phyloP scores from a whole-genome alignment of 2,113 vertebrate species.

The Leptobrachium leishanense region DNA sequence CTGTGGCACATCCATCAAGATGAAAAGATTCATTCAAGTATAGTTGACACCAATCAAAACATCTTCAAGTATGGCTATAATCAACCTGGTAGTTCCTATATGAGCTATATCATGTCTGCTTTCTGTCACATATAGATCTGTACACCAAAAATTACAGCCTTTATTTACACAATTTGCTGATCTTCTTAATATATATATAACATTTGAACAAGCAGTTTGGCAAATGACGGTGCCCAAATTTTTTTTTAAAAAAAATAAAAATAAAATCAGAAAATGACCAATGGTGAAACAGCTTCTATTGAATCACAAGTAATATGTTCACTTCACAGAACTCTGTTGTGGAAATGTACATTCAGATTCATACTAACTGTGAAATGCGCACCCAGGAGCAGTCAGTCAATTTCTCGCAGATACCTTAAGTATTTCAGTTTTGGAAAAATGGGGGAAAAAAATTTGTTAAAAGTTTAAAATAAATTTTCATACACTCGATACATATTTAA shows the following conservation, averaged over 20 bases:
- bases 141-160: slow-evolving; percentile 75
- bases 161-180: slow-evolving; percentile 63
- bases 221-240: slow-evolving; percentile 64
- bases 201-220: slow-evolving; percentile 71
- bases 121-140: slow-evolving; percentile 75
- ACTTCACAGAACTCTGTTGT: no score
- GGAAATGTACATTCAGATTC: background rate
- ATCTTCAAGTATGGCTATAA: slow-evolving; percentile 97
- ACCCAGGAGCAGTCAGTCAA: background rate
- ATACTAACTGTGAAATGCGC: background rate
- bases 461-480: background rate
- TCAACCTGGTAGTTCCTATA: slow-evolving; percentile 81
- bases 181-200: slow-evolving; percentile 53
- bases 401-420: slow-evolving; percentile 30
- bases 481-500: slow-evolving; percentile 7
- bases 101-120: slow-evolving; percentile 65
- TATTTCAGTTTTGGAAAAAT: slow-evolving; percentile 2
- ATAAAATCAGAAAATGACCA: slow-evolving; percentile 16
- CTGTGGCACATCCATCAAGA: slow-evolving; percentile 81
- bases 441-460: background rate
- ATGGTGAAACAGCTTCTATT: background rate
- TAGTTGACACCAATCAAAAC: slow-evolving; percentile 88
- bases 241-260: slow-evolving; percentile 30
- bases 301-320: background rate
- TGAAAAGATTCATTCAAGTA: slow-evolving; percentile 94